Evolutionary conservation across 2,797 vertebrate genomes (phyloP).

Genomic region (Tragopan temminckii): DNA sequence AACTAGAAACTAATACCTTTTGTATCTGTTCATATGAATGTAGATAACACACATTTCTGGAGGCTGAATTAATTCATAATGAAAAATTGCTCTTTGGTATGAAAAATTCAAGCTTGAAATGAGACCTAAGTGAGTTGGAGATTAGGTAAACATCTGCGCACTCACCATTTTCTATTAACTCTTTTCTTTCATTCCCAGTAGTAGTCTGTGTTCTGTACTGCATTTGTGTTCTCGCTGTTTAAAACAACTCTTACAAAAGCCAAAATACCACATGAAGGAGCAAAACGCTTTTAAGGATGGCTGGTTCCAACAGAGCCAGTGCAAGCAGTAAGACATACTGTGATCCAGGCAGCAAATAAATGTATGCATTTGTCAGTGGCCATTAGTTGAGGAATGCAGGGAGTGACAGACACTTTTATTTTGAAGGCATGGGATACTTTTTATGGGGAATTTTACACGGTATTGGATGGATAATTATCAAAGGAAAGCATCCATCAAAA

Average conservation of each 20-base stretch:
- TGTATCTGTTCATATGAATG: not conserved
- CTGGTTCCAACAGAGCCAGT: not conserved
- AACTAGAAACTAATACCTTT: not conserved
- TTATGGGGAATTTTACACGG: not conserved
- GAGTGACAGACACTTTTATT: not conserved
- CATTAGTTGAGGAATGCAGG: not conserved
- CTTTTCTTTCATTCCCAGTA: not conserved
- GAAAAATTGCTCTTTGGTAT: not conserved
- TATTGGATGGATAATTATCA: not conserved
- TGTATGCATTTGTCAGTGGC: not conserved
- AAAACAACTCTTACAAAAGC: not conserved
- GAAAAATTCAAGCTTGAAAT: not conserved
- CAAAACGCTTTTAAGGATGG: not conserved
- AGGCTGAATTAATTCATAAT: not conserved
- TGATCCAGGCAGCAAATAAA: not conserved
- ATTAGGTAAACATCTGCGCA: not conserved
- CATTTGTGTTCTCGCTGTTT: not conserved
- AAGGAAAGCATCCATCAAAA: not conserved
- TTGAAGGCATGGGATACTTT: not conserved
- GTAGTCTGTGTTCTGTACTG: not conserved
- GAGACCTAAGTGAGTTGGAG: not conserved
- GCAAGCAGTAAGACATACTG: accelerated
- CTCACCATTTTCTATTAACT: not conserved
- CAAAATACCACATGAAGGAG: not conserved
- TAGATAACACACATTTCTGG: not conserved